phyloP scores from a whole-genome alignment of 2,797 vertebrate genomes.

The Sus cebifrons region DNA sequence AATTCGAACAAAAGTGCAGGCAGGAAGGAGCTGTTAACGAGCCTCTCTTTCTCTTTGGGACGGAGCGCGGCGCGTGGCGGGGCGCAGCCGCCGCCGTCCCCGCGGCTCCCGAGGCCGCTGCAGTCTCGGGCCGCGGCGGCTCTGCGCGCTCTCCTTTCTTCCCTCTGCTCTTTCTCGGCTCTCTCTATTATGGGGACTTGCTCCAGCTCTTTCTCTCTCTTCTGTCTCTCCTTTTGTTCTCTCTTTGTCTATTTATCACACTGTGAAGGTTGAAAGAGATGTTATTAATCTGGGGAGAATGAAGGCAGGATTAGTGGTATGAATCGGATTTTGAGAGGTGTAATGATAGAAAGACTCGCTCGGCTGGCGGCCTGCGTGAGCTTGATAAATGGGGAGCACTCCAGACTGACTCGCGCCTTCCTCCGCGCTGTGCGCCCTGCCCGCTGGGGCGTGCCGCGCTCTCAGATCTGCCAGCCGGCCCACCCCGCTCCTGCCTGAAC shows the following conservation, averaged over 20 bases:
- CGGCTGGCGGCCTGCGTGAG: slow-evolving; percentile 99
- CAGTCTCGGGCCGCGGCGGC: slow-evolving; percentile 81
- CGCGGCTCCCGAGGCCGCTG: slow-evolving; percentile 79
- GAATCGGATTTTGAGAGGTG: slow-evolving; percentile 99
- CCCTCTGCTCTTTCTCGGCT: slow-evolving; percentile 92
- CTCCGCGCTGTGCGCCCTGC: slow-evolving; percentile 92
- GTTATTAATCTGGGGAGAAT: slow-evolving; percentile 99
- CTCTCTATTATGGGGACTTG: slow-evolving; percentile 94
- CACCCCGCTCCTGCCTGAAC: slow-evolving; percentile 93
- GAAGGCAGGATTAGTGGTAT: slow-evolving; percentile 99
- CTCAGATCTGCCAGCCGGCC: slow-evolving; percentile 94
- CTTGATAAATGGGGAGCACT: slow-evolving; percentile 99
- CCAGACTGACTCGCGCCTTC: slow-evolving; percentile 95
- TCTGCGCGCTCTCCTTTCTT: slow-evolving; percentile 85
- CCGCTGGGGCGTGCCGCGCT: slow-evolving; percentile 94
- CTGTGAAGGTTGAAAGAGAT: slow-evolving; percentile 99
- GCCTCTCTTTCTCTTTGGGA: slow-evolving; percentile 90
- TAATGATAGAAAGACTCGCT: slow-evolving; percentile 99
- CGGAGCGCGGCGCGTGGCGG: slow-evolving; percentile 79
- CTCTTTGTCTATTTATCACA: slow-evolving; percentile 99
- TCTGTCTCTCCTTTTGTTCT: slow-evolving; percentile 98
- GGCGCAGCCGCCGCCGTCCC: slow-evolving; percentile 82
- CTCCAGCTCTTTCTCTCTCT: slow-evolving; percentile 94
- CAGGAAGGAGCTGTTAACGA: slow-evolving; percentile 91
- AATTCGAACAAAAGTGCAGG: slow-evolving; percentile 89